Conservation (phyloP, 1,140 invertebrate species). For the Pseudomyrmex concolor region DNA sequence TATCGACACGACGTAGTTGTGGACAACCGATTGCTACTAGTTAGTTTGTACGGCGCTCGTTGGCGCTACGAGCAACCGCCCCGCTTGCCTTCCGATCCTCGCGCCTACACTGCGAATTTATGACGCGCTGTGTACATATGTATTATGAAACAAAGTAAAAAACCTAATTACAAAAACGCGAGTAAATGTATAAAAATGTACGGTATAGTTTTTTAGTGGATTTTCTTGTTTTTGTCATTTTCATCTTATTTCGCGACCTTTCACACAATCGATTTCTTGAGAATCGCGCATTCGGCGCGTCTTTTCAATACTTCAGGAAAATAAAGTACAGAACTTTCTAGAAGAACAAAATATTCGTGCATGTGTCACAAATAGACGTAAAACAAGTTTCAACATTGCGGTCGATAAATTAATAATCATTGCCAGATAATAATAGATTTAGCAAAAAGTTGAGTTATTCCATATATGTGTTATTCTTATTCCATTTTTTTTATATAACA, state of each 20-base stretch:
- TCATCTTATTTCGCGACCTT: background rate
- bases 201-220: background rate
- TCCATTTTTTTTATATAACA: background rate
- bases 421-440: slow-evolving; percentile 6
- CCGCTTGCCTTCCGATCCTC: no score
- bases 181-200: no score
- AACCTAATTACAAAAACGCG: no score
- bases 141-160: background rate
- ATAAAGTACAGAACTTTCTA: background rate
- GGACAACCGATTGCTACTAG: no score
- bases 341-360: background rate
- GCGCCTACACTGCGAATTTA: no score
- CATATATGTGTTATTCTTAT: background rate
- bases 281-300: background rate
- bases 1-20: no score
- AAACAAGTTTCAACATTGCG: background rate
- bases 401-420: slow-evolving; percentile 20
- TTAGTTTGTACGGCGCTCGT: no score
- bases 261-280: background rate
- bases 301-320: background rate
- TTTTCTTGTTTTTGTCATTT: background rate
- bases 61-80: no score
- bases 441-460: background rate
- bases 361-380: background rate
- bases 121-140: no score